Conservation (phyloP, 1,140 invertebrate species). For the Lucilia sericata region DNA sequence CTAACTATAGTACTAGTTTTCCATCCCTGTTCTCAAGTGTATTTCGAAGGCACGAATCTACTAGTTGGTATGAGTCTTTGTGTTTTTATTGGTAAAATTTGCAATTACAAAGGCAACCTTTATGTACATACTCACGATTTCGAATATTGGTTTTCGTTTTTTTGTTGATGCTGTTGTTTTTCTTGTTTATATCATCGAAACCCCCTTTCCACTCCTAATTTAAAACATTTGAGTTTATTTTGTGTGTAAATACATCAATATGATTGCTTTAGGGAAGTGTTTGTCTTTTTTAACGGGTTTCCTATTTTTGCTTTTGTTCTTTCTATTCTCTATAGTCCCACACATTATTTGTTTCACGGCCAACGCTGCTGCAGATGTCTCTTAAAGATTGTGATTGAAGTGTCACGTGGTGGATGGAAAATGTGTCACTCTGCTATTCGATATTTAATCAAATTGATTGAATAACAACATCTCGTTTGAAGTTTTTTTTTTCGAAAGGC, state of each 20-base stretch:
- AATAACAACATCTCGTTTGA: not conserved
- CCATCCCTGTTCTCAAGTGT: not conserved
- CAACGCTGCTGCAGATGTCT: not conserved
- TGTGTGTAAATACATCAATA: not conserved
- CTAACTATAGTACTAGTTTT: too few species aligned
- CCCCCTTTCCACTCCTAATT: not conserved
- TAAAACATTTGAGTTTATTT: not conserved
- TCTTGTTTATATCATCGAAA: not conserved
- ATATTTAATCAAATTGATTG: slow-evolving; percentile 22
- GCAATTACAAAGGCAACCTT: slow-evolving; percentile 6
- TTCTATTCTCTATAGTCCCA: too few species aligned
- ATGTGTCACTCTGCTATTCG: not conserved
- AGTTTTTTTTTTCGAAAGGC: not conserved
- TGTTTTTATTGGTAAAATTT: not conserved
- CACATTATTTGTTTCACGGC: not conserved
- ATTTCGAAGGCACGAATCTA: not conserved
- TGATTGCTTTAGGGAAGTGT: not conserved
- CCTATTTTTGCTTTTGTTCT: not conserved
- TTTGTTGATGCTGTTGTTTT: not conserved
- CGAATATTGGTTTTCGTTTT: not conserved
- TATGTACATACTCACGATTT: not conserved
- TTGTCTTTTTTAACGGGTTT: not conserved
- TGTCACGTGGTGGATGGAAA: not conserved
- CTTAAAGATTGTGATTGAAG: slow-evolving; percentile 4
- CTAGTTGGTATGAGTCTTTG: not conserved